Evolutionary conservation across 2,113 vertebrate genomes (phyloP), one percentile per base, ranked within the genome.

Genomic region (Synodontis membranacea): DNA sequence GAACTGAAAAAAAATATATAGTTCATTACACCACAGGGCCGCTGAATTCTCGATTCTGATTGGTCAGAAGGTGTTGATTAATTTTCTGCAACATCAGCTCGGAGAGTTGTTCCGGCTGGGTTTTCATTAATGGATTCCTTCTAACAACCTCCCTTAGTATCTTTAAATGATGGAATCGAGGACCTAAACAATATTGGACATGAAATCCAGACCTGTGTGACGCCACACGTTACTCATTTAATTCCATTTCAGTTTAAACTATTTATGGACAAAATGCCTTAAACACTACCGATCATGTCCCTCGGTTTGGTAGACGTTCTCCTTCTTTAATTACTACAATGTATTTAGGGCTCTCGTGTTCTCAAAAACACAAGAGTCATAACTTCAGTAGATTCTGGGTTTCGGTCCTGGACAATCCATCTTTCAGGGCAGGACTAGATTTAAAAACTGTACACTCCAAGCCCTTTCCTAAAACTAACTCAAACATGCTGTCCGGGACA

Each of bases 281-380:
- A 25, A 56, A 56, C 34, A 72, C 68, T 42, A 44, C 39, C 46
- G 39, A 44, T 42, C 2, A 44, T 74, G 39, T 70, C 5, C 10
- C 21, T 74, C 7, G 46, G 9, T 37, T 56, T 37, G 50, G 5
- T 9, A 56, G 42, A 28, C 9, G 31, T 37, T 80, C 52, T 54
- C 14, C 78, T 48, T 31, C 25, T 25, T 52, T n/a, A 37, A 34
- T 34, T 54, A 2, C 44, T 79, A 12, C 54, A 9, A 7, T 34
- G 12, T 54, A 54, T 52, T 54, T 54, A 52, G 34, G 46, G 8
- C 8, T 54, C 79, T 60, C 15, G 60, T 44, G 8, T 34, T 25
- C 50, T 46, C 21, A 23, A 81, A 23, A 81, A 50, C 79, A 42
- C 62, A 46, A 62, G 15, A 82, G 80, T 82, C 44, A 44, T 44